Base-by-base conservation (phyloP, 30 jellyfish, hydroid and myxozoan genomes). In the Aurelia sp. region DNA sequence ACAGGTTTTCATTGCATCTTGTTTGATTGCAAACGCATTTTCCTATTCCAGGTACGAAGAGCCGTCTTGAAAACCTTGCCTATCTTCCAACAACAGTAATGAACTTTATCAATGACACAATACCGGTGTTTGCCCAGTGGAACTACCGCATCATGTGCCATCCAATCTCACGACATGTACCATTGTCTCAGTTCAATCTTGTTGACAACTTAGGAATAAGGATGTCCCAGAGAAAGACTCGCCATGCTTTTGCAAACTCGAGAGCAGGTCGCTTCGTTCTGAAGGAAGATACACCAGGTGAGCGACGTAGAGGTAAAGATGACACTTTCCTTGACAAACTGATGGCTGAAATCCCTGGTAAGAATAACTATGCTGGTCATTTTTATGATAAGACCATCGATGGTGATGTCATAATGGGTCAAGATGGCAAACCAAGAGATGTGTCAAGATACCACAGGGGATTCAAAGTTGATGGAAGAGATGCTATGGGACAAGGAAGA, bases 91-190 rank as follows among this genome's bases (percentile, higher is more conserved):
- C 97, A 8, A 84, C 91, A 16, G 68, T 90, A 27, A 73, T 90
- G 89, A 89, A 87, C 8, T 78, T 90, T 66, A 44, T 60, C 59
- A 84, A 90, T 27, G 92, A 69, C 35, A 63, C 90, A 11, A 73
- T 75, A 18, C 97, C 98, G 1, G 76, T 76, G 15, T 92, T 86
- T 66, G 97, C 98, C 24, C 98, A 92, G 57, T 92, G 98, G 98
- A 92, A 92, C 78, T 92, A 92, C 83, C 87, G 98, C 67, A 92
- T 92, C 17, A 44, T 88, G 75, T 92, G 98, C 62, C 98, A 92
- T 53, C 96, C 96, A 63, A 41, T 92, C 21, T 30, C 48, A 27
- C 78, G 76, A 40, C 92, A 92, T 60, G 72, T 92, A 21, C 92
- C 97, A 17, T 40, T 73, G 61, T 71, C 78, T 8, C 88, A 88